Evolutionary conservation across 2,888 invertebrate genomes (phyloP), one percentile per base, ranked within the genome.

Genomic region (Thymelicus lineola): DNA sequence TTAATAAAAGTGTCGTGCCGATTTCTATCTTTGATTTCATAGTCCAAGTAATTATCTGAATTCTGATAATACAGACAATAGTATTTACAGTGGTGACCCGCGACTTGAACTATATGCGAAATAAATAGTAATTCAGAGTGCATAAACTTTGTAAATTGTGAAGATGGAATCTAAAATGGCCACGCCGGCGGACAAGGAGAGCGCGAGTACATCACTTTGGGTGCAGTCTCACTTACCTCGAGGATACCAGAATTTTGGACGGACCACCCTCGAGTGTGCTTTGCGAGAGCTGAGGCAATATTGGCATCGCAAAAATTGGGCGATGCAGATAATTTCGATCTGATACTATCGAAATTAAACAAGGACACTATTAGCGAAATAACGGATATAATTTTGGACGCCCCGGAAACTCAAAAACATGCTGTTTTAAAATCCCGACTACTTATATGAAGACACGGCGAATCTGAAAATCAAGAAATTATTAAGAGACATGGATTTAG

Each of bases 401-500:
- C 48, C 6, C 48, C 15, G n/a, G 48, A 48, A 48, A 48, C 48
- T 48, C 48, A 48, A 48, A 48, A 66, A 46, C 58, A 46, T 35
- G 15, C 58, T 12, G 6, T 15, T 10, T 15, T 66, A 6, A 66
- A 66, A 48, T 5, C 15, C 10, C 14, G 65, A 15, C 15, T 65
- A 10, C 36, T 9, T 46, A 14, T 12, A 20, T 20, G 20, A 20
- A 10, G 14, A 14, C 12, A 14, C 45, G 45, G 45, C 4, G 45
- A 46, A 10, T 12, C 45, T 46, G 45, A 46, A 46, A 57, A 57
- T 46, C 12, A 65, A 65, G 46, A 66, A 66, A 36, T 5, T 66
- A 35, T 17, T 66, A 58, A 14, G 66, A 1, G 66, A 66, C 14
- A 58, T 58, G 59, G 66, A 66, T 20, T 20, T 20, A 20, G 20